Evolutionary conservation across 1,140 invertebrate genomes (phyloP).

Genomic region (Solen grandis): DNA sequence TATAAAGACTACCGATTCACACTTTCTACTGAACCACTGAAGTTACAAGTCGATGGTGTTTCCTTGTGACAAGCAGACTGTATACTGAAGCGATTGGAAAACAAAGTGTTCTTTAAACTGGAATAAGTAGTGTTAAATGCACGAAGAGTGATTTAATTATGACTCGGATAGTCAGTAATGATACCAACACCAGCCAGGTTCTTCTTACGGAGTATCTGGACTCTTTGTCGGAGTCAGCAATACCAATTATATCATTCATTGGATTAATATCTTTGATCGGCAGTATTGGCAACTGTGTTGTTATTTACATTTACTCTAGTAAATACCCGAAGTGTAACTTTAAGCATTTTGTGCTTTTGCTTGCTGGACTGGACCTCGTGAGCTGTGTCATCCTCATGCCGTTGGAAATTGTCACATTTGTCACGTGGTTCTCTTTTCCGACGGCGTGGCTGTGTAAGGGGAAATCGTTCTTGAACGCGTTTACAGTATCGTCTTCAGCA

Average conservation of each 20-base stretch:
- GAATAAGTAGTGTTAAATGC: too few relatives aligned
- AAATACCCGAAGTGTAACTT: constrained; percentile 60
- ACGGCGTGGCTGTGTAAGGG: constrained; percentile 57
- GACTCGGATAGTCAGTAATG: too few relatives aligned
- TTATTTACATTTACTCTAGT: constrained; percentile 61
- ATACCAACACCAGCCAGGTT: too few relatives aligned
- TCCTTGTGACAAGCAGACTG: too few relatives aligned
- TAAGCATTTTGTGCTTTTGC: constrained; percentile 60
- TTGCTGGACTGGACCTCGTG: constrained; percentile 62
- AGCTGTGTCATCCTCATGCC: constrained; percentile 65
- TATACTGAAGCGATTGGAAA: too few relatives aligned
- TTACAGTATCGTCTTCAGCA: constrained; percentile 63
- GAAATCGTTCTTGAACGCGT: constrained; percentile 60
- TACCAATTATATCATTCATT: constrained; percentile 54
- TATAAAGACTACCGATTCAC: too few relatives aligned
- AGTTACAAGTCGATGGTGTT: too few relatives aligned
- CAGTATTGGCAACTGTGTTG: constrained; percentile 59
- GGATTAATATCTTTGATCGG: constrained; percentile 55
- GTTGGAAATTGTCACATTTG: constrained; percentile 63
- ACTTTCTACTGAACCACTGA: too few relatives aligned
- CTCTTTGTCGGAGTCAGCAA: constrained; percentile 11
- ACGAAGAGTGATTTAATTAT: too few relatives aligned
- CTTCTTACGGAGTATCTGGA: too few relatives aligned
- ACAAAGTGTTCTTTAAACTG: too few relatives aligned
- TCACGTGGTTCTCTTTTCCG: constrained; percentile 63